Base-by-base conservation (phyloP, 2,797 vertebrate species). In the Channallabes apus region DNA sequence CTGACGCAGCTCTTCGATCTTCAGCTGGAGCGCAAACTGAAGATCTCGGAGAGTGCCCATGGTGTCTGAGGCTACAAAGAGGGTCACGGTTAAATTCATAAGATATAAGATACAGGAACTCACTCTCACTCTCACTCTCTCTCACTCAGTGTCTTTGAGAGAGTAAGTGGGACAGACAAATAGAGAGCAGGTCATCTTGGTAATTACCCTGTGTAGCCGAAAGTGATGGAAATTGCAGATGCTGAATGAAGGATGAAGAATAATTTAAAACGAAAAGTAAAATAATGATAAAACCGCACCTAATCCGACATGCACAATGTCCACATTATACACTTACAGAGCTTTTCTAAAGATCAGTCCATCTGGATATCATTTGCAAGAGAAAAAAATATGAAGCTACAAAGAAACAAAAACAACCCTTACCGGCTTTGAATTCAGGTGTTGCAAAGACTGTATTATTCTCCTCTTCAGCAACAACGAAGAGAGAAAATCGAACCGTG, bases 1-100 rank as follows among this genome's bases (percentile, higher is more conserved):
- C 89, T 96, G 95, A n/a, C 95, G 93, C 72, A 96, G 93, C 93
- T 96, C 95, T 88, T 96, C 95, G 9, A 96, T 95, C 90, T 96
- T 96, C 32, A 95, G 89, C 85, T 96, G 95, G 77, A 96, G 90
- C 59, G 95, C 95, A 88, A 95, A 96, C 84, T 96, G 95, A 67
- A 96, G 94, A 89, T 96, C 95, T 80, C 95, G 90, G 61, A 96
- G 94, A 9, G 95, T 96, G 9, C 95, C 95, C 95, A 96, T 96
- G 69, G 61, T 80, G 62, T 20, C 29, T 27, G 20, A 38, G 6
- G 22, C 46, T 68, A 27, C 67, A 38, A 17, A 6, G 1, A 9
- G 59, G 20, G 61, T 32, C 75, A 27, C 15, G 32, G 54, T 12
- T 59, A 79, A 22, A 82, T 56, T 54, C 64, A 82, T 11, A 22